These are phyloP conservation scores for Netelia virgata DNA, from an alignment of 2,888 invertebrate species.

Conservation along the genomic window DNA sequence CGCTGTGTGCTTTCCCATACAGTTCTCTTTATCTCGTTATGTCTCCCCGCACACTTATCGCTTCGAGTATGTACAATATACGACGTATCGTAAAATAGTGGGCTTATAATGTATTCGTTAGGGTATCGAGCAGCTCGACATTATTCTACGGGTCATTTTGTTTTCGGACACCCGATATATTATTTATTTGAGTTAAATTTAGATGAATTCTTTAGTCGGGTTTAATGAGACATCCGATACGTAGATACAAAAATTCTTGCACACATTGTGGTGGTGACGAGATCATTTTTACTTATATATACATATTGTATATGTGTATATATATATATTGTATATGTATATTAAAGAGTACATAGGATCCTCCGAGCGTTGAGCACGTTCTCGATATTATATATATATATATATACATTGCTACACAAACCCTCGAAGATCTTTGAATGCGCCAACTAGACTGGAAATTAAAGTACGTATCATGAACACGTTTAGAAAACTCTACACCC, in stretches of 20 bases:
- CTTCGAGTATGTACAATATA: not conserved
- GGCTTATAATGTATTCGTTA: no score
- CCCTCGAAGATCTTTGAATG: conserved; percentile 36
- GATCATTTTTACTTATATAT: no score
- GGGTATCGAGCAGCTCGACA: no score
- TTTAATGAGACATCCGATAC: no score
- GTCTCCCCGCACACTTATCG: conserved; percentile 21
- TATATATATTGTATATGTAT: not conserved
- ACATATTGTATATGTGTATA: not conserved
- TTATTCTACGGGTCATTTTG: no score
- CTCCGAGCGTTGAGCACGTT: conserved; percentile 54
- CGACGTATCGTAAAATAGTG: not conserved
- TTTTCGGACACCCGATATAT: no score
- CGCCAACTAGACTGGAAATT: conserved; percentile 55
- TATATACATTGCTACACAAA: not conserved
- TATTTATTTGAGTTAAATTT: no score
- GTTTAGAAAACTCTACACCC: conserved; percentile 43
- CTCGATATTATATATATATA: conserved; percentile 45
- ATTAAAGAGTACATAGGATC: conserved; percentile 23
- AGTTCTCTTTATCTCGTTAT: conserved; percentile 1
- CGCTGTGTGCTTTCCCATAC: conserved; percentile 4
- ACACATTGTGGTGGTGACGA: no score
- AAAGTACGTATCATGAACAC: conserved; percentile 45
- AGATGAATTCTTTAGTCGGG: no score
- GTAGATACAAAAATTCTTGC: no score